A percentile compares a stretch with the other conserved stretches of the same genome.
phyloP scores from a whole-genome alignment of 37 sponge, comb jelly and placozoan species.

The Bolinopsis microptera region DNA sequence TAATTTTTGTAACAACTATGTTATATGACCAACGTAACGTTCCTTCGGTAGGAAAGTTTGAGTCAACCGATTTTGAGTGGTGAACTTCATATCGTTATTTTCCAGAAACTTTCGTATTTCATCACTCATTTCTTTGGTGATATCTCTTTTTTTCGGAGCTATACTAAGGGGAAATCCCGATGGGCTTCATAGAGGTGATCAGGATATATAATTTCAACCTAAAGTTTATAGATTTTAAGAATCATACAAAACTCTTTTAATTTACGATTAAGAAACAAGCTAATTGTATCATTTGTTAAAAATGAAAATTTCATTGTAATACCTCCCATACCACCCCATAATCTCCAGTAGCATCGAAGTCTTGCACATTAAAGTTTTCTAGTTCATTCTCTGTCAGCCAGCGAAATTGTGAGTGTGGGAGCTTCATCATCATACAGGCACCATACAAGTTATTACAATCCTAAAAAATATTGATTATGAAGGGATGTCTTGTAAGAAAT shows the following conservation, averaged over 20 bases:
- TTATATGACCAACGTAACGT: background rate
- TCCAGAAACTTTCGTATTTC: constrained; percentile 8
- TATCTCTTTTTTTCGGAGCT: background rate
- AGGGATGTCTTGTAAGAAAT: no score
- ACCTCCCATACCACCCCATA: background rate
- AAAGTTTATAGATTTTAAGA: no score
- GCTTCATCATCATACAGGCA: background rate
- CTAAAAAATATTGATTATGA: no score
- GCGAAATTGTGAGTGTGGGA: background rate
- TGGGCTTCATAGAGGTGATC: background rate
- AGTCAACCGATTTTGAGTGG: background rate
- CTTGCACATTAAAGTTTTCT: background rate
- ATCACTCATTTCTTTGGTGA: constrained; percentile 4
- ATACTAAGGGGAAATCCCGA: constrained; percentile 11
- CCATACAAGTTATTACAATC: constrained; percentile 46
- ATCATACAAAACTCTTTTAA: no score
- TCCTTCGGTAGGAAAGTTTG: constrained; percentile 5
- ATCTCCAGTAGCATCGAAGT: background rate
- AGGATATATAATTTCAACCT: constrained; percentile 3
- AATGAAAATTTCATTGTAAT: no score
- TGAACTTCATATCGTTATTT: background rate
- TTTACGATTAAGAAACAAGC: no score
- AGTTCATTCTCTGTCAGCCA: background rate
- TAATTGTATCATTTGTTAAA: no score
- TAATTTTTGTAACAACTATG: background rate